Evolutionary conservation across 2,888 invertebrate species (phyloP).

Genomic region (Scrobipalpa atriplicella): DNA sequence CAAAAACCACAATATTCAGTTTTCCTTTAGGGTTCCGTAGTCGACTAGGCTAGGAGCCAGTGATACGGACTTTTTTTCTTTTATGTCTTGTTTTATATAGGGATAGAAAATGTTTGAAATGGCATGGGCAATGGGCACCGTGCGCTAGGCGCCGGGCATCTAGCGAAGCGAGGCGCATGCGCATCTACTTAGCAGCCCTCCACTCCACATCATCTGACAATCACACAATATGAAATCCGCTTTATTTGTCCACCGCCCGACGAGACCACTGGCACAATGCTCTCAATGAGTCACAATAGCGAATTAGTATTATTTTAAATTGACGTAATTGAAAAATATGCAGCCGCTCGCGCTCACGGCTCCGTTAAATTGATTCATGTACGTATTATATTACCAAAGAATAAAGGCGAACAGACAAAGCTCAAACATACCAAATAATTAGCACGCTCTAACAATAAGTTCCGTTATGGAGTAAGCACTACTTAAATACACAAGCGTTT

Average conservation of each 20-base stretch:
- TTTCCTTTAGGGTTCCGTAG: not conserved
- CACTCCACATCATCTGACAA: slow-evolving; percentile 32
- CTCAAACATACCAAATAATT: slow-evolving; percentile 28
- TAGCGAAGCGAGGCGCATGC: too few species aligned
- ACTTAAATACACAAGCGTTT: slow-evolving; percentile 6
- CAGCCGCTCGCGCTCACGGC: slow-evolving; percentile 72
- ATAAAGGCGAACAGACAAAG: slow-evolving; percentile 43
- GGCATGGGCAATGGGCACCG: too few species aligned
- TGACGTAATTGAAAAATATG: slow-evolving; percentile 83
- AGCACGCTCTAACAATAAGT: slow-evolving; percentile 21
- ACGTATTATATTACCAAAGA: slow-evolving; percentile 63
- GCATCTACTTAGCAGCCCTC: too few species aligned
- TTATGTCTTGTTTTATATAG: too few species aligned
- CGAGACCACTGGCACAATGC: slow-evolving; percentile 70
- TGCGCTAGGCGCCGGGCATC: too few species aligned
- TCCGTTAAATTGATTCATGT: slow-evolving; percentile 81
- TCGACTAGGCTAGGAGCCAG: too few species aligned
- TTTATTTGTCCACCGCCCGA: slow-evolving; percentile 44
- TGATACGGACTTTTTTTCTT: too few species aligned
- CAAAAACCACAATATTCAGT: too few species aligned
- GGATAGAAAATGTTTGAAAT: too few species aligned
- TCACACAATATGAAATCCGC: slow-evolving; percentile 46
- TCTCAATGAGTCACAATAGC: slow-evolving; percentile 80
- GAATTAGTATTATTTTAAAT: slow-evolving; percentile 83
- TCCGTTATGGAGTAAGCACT: slow-evolving; percentile 15